phyloP scores from a whole-genome alignment of 37 sponge, comb jelly and placozoan species.

The Aplysina aerophoba region DNA sequence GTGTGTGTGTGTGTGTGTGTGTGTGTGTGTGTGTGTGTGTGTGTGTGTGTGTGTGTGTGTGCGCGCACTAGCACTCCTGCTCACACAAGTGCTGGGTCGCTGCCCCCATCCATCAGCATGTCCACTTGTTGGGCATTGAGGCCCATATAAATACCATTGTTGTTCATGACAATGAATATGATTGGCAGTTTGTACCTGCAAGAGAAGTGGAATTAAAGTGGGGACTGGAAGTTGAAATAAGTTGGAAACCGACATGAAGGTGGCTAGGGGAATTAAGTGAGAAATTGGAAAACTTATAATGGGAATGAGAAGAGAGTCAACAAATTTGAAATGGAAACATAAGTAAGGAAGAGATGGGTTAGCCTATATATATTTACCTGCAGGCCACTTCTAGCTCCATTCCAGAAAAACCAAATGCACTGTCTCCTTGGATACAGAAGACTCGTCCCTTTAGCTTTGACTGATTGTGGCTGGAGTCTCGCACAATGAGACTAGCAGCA shows the following conservation, averaged over 20 bases:
- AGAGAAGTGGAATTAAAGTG: not conserved
- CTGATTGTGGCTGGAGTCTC: not conserved
- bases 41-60: too few species aligned
- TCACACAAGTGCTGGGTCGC: conserved; percentile 31
- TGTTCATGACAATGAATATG: conserved; percentile 88
- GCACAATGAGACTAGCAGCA: conserved; percentile 71
- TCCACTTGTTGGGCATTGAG: conserved; percentile 59
- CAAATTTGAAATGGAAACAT: not conserved
- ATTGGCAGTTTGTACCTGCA: conserved; percentile 89
- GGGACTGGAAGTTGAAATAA: not conserved
- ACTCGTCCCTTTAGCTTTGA: conserved; percentile 24
- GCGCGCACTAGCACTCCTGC: not conserved
- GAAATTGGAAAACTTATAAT: not conserved
- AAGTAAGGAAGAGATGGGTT: not conserved
- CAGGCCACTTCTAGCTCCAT: conserved; percentile 94
- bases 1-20: too few species aligned
- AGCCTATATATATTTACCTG: too few species aligned
- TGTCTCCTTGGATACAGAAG: conserved; percentile 90
- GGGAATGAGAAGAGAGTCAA: not conserved
- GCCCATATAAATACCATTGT: conserved; percentile 89
- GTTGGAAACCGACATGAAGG: not conserved
- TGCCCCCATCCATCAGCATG: conserved; percentile 7
- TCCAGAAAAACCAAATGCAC: conserved; percentile 96
- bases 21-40: too few species aligned
- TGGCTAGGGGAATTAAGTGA: not conserved